Base-by-base conservation (phyloP, 2,797 vertebrate genomes). In the Acrossocheilus wenchowensis region DNA sequence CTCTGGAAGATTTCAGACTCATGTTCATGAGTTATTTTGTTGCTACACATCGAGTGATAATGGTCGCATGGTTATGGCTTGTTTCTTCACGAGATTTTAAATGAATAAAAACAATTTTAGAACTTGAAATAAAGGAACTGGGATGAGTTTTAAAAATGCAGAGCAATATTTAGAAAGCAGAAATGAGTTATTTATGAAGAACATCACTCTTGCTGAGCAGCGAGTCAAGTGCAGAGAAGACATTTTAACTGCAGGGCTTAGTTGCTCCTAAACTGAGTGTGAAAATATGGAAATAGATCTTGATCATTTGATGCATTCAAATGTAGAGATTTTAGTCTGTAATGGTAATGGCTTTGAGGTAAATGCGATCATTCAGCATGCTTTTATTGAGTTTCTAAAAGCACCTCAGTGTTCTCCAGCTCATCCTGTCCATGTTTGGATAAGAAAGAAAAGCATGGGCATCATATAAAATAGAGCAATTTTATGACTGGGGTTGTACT, bases 381-480 rank as follows among this genome's bases (percentile, higher is more conserved):
- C n/a, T 21, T 45, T 62, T 41, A 62, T 62, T 80, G 62, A 87
- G 68, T 66, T 62, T 57, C 26, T 66, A n/a, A 77, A 64, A 62
- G 89, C 88, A 90, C 88, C 89, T 90, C 88, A 4, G 48, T 72
- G 34, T 62, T 72, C 79, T 66, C 78, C 69, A 85, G 82, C 12
- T 90, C 89, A 87, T 89, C 84, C 87, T 89, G 87, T 69, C 3
- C 72, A 84, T 52, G 68, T 75, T 57, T 83, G 71, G n/a, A 78
- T 43, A 75, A 39, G 60, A 83, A 69, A 57, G 23, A 48, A 74
- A 85, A 79, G 60, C 6, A 85, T 9, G 8, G 78, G 36, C 48
- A 89, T 75, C 26, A 83, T 36, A 82, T 68, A 15, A 64, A 81
- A 62, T 64, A 45, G 3, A 57, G 0, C 64, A 34, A 62, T 36